A percentile compares a stretch with the other conserved stretches of the same genome.
Evolutionary conservation across 2,888 invertebrate species (phyloP).

Genomic region (Epinotia ramella): DNA sequence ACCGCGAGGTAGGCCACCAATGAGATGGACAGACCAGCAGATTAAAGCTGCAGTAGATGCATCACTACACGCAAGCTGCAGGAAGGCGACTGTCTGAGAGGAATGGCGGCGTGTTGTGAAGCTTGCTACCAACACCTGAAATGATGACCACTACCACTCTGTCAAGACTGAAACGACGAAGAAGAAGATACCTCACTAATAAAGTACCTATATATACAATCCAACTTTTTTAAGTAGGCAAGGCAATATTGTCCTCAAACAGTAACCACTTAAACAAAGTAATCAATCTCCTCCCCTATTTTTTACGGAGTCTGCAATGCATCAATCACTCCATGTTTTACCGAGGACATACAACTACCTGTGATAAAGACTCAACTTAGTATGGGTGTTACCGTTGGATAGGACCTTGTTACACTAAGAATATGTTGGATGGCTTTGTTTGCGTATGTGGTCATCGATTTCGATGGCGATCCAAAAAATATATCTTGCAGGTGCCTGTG

Average conservation of each 20-base stretch:
- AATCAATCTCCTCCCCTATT: slow-evolving; percentile 41
- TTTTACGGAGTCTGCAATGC: slow-evolving; percentile 32
- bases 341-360: not conserved
- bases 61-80: too few relatives aligned
- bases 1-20: too few relatives aligned
- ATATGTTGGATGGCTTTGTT: not conserved
- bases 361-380: not conserved
- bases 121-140: too few relatives aligned
- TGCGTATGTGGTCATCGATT: slow-evolving; percentile 8
- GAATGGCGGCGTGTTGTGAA: too few relatives aligned
- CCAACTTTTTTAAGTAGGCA: slow-evolving; percentile 6
- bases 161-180: too few relatives aligned
- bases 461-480: not conserved
- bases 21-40: too few relatives aligned
- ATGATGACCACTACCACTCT: too few relatives aligned
- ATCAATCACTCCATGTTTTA: slow-evolving; percentile 41
- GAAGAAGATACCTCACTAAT: too few relatives aligned
- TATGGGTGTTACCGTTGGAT: not conserved
- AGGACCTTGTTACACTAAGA: slow-evolving; percentile 1
- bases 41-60: too few relatives aligned
- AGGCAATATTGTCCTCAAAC: slow-evolving; percentile 25
- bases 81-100: too few relatives aligned
- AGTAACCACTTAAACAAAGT: slow-evolving; percentile 34
- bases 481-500: not conserved
- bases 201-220: not conserved